These are phyloP conservation scores for Platynereis dumerilii DNA, from an alignment of 2,888 invertebrate species.

Conservation along the genomic window DNA sequence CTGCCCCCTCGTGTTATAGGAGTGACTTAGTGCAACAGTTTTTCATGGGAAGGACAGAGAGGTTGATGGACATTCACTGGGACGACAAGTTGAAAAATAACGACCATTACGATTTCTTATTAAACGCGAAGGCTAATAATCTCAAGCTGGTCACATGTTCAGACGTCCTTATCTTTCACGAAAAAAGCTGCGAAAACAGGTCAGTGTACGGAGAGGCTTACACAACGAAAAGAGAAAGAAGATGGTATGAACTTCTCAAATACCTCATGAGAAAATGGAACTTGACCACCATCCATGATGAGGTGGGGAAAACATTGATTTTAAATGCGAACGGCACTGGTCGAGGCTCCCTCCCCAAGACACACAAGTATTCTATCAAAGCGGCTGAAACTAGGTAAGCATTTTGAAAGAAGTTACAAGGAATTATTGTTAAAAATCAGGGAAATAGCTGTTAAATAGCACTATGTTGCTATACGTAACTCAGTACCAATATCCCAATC, in stretches of 20 bases:
- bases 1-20: constrained; percentile 13
- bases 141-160: constrained; percentile 15
- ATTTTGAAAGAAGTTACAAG: no score
- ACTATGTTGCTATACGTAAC: no score
- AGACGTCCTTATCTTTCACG: constrained; percentile 17
- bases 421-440: no score
- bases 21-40: constrained; percentile 22
- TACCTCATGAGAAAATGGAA: neutral
- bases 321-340: neutral
- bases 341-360: neutral
- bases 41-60: constrained; percentile 18
- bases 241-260: no score
- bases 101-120: constrained; percentile 24
- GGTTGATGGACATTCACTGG: constrained; percentile 15
- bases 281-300: neutral
- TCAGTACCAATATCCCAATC: no score
- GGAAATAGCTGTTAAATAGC: no score
- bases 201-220: neutral
- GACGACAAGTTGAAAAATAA: constrained; percentile 19
- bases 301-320: neutral
- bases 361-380: neutral
- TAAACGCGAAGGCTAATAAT: constrained; percentile 8
- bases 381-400: neutral
- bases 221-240: neutral
- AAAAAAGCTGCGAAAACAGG: constrained; percentile 11